Evolutionary conservation across 1,140 invertebrate genomes (phyloP).

Genomic region (Eueides isabella): DNA sequence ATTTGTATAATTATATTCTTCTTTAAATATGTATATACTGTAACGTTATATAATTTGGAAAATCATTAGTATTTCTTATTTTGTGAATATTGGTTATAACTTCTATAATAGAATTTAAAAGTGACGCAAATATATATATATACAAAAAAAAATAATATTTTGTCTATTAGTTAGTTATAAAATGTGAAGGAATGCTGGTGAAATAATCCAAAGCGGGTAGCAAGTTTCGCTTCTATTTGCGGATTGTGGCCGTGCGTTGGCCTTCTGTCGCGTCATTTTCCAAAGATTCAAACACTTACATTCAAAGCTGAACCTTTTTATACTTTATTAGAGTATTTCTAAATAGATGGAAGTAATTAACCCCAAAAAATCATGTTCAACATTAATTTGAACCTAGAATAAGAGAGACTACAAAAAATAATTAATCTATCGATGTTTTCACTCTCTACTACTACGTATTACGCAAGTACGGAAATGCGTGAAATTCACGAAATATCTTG

Average conservation of each 20-base stretch:
- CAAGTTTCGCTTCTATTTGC: constrained; percentile 72
- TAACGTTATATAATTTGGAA: background rate
- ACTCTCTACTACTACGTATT: constrained; percentile 7
- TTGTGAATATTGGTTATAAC: background rate
- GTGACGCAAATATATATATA: too few relatives aligned
- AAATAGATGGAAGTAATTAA: background rate
- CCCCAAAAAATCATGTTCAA: background rate
- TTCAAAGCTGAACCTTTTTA: background rate
- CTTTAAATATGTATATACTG: constrained; percentile 22
- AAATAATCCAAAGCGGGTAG: constrained; percentile 68
- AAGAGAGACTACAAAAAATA: background rate
- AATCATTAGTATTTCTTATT: background rate
- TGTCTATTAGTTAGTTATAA: constrained; percentile 25
- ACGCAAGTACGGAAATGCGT: constrained; percentile 14
- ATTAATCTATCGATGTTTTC: background rate
- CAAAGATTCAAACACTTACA: constrained; percentile 48
- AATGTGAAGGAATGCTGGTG: constrained; percentile 46
- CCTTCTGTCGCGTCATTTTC: constrained; percentile 67
- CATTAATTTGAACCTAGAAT: background rate
- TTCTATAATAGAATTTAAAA: too few relatives aligned
- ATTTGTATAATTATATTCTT: background rate
- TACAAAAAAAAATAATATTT: background rate
- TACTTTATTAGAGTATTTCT: background rate
- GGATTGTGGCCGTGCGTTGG: constrained; percentile 68
- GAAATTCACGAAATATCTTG: constrained; percentile 2